Evolutionary conservation across 2,888 invertebrate genomes (phyloP).

Genomic region (Phoenoteleia sp.): DNA sequence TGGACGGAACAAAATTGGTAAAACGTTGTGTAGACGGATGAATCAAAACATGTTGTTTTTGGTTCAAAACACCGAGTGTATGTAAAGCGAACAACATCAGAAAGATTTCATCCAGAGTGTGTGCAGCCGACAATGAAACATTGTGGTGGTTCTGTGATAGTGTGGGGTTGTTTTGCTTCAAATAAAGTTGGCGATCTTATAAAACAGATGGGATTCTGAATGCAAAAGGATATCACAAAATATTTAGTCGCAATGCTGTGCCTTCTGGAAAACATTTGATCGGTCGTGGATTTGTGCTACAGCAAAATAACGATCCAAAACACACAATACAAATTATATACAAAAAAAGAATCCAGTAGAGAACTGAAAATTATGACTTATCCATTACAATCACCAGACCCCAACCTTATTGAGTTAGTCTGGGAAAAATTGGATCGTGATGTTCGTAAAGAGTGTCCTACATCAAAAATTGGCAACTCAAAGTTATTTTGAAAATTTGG

Average conservation of each 20-base stretch:
- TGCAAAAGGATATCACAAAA: slow-evolving; percentile 46
- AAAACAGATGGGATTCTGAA: slow-evolving; percentile 8
- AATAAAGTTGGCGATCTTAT: background rate
- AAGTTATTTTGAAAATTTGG: background rate
- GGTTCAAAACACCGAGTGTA: slow-evolving; percentile 11
- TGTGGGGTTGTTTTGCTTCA: slow-evolving; percentile 64
- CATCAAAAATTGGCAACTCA: no score
- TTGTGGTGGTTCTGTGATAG: slow-evolving; percentile 64
- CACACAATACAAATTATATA: background rate
- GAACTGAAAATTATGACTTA: slow-evolving; percentile 8
- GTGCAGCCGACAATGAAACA: slow-evolving; percentile 29
- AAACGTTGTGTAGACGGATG: slow-evolving; percentile 7
- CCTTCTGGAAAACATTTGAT: slow-evolving; percentile 1
- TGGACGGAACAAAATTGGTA: slow-evolving; percentile 11
- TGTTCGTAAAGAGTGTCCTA: slow-evolving; percentile 2
- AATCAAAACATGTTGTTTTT: slow-evolving; percentile 14
- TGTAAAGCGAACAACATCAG: background rate
- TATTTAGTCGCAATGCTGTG: background rate
- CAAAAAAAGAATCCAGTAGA: background rate
- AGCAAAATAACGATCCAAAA: slow-evolving; percentile 19
- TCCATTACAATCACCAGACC: slow-evolving; percentile 1
- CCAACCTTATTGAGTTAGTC: slow-evolving; percentile 4
- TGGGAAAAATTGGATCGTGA: background rate
- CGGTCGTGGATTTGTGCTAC: slow-evolving; percentile 9
- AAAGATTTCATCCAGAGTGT: slow-evolving; percentile 21